phyloP scores from a whole-genome alignment of 2,888 invertebrate species.

The Ectropis crepuscularia region DNA sequence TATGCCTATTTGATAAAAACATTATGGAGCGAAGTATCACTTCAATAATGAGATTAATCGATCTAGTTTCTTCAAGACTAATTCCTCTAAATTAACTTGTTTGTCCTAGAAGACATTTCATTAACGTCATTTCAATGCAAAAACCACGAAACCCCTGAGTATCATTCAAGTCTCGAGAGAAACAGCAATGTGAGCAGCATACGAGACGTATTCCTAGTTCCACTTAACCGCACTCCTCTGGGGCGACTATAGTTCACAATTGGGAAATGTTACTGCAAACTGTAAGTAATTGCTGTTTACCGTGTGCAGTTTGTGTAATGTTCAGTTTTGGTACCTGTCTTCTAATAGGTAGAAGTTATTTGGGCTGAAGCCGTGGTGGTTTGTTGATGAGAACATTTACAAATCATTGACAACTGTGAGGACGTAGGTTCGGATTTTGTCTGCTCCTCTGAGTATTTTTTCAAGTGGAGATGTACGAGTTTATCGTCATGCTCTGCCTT shows the following conservation, averaged over 20 bases:
- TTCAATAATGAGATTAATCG: too few relatives aligned
- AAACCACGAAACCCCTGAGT: neutral
- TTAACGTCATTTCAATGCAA: neutral
- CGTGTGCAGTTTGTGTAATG: conserved; percentile 9
- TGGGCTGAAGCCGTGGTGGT: neutral
- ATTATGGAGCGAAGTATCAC: too few relatives aligned
- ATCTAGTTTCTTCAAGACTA: too few relatives aligned
- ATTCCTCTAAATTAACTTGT: too few relatives aligned
- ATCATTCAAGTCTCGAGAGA: conserved; percentile 7
- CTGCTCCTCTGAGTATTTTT: too few relatives aligned
- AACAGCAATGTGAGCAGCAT: conserved; percentile 36
- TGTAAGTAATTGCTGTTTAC: conserved; percentile 20
- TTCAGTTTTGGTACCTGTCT: conserved; percentile 11
- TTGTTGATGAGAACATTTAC: neutral
- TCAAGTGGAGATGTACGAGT: too few relatives aligned
- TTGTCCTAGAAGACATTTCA: too few relatives aligned
- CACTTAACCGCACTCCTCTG: conserved; percentile 52
- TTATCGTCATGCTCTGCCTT: too few relatives aligned
- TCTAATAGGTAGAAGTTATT: conserved; percentile 3
- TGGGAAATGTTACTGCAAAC: conserved; percentile 28
- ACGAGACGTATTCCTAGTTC: conserved; percentile 48
- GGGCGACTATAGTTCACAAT: conserved; percentile 44
- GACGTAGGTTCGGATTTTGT: too few relatives aligned
- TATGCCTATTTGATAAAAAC: too few relatives aligned
- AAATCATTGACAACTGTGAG: too few relatives aligned